Base-by-base conservation (phyloP, 2,113 vertebrate species). In the Spilogale gracilis region DNA sequence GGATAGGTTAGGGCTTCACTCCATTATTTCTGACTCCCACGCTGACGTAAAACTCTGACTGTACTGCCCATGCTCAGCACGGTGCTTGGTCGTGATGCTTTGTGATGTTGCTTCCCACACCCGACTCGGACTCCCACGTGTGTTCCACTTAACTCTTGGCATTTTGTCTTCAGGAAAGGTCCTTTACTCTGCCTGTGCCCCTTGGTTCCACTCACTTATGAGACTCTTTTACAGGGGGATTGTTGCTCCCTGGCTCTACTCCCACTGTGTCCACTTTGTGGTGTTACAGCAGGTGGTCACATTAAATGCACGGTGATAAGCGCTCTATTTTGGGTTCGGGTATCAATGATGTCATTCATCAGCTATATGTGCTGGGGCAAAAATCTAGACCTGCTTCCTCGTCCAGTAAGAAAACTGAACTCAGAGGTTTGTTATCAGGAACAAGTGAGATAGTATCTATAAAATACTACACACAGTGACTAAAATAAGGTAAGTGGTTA, bases 231-330 rank as follows among this genome's bases (percentile, higher is more conserved):
- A 32, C 21, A 48, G 10, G 45, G 43, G 43, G 67, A 78, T 32
- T n/a, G 11, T 18, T 38, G 18, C 23, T 43, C 17, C 18, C 45
- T 52, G 50, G 74, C 16, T 84, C 50, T 16, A 45, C 30, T 52
- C 32, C 54, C 48, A 21, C 27, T 16, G n/a, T 6, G 12, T 3
- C 2, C 38, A 18, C 1, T 21, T 16, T 12, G 1, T 2, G 1
- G 23, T 8, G 5, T 56, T 10, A n/a, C 2, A 45, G 71, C 23
- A 50, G 52, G 2, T 74, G 17, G 27, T 21, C 23, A 10, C 30
- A 20, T 7, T 45, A 84, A 56, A 61, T 6, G 9, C 43, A 20
- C 1, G 16, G 9, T 16, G n/a, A 21, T 30, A 27, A 6, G 4
- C 3, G 21, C 5, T 71, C 25, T 18, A 69, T 10, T 27, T 45